Conservation (phyloP, 2,888 invertebrate species). For the Clitarchus hookeri region DNA sequence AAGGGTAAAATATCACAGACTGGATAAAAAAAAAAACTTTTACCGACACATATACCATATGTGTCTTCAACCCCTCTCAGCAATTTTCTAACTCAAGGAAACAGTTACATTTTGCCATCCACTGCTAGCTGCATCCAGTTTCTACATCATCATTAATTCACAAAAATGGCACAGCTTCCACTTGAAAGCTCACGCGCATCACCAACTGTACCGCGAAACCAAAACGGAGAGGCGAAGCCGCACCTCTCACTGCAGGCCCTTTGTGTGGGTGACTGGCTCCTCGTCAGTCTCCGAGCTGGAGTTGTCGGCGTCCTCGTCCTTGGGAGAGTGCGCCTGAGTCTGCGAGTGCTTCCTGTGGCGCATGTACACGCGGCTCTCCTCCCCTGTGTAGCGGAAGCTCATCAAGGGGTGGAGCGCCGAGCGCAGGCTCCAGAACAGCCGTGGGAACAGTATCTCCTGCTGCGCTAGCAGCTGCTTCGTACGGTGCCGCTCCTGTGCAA, state of each 20-base stretch:
- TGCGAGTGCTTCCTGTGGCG: conserved; percentile 39
- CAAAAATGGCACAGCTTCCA: too few species aligned
- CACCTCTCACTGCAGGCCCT: conserved; percentile 6
- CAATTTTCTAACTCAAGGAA: neutral
- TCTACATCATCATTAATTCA: too few species aligned
- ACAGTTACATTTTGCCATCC: neutral
- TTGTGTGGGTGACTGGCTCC: conserved; percentile 29
- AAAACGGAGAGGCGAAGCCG: too few species aligned
- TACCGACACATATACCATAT: neutral
- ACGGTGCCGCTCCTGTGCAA: conserved; percentile 60
- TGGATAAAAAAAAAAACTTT: neutral
- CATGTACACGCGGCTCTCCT: conserved; percentile 48
- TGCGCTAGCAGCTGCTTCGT: conserved; percentile 70
- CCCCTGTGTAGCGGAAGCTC: conserved; percentile 57
- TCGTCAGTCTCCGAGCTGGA: conserved; percentile 39
- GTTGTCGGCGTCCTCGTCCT: conserved; percentile 30
- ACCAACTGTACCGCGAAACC: too few species aligned
- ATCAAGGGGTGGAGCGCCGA: conserved; percentile 79
- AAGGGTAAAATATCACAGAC: conserved; percentile 5
- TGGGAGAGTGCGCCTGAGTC: conserved; percentile 25
- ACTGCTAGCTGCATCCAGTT: too few species aligned
- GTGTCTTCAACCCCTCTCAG: neutral
- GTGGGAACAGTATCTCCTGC: conserved; percentile 77
- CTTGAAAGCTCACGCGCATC: too few species aligned
- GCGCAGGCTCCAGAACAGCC: conserved; percentile 73